Evolutionary conservation across 2,113 vertebrate genomes (phyloP), one percentile per base, ranked within the genome.

Genomic region (Lichenostomus cassidix): DNA sequence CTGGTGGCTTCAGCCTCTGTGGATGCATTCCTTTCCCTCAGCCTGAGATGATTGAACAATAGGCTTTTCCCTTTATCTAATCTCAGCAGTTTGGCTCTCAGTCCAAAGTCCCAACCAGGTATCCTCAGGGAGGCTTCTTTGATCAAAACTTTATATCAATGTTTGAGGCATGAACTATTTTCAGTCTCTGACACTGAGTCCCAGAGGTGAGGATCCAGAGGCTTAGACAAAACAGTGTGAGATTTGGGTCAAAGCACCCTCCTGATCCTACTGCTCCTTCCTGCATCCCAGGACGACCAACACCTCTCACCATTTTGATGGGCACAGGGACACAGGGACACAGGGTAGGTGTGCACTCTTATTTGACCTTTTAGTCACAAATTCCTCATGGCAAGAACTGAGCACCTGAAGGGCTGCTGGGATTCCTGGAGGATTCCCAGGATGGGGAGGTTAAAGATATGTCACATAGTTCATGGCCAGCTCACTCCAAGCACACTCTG

Each of bases 401-500:
- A 86, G 37, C 49, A 85, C 37, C 24, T 78, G 0, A 4, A 68
- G 35, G 62, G 70, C 69, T 90, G 65, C 41, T 83, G 53, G 39
- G 55, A 56, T 81, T 73, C 49, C 53, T 1, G 1, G 19, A 75
- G 47, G 46, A 63, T 74, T 89, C 31, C 55, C 31, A 25, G 75
- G 79, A n/a, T 22, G 24, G 44, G 13, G 73, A 58, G 78, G 59
- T 62, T 81, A 47, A 75, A 82, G 69, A 11, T 5, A 0, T 8
- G 23, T 55, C 62, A 82, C 46, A n/a, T 15, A 58, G 42, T 29
- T 79, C 49, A 35, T 15, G 24, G 24, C 19, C 11, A 6, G 56
- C 23, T 75, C 33, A n/a, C 11, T 50, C 39, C 21, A 31, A 52
- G 50, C 50, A 47, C 0, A 0, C 25, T 86, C 39, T 5, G 5